Evolutionary conservation across 2,888 invertebrate genomes (phyloP), one percentile per base, ranked within the genome.

Genomic region (Drosophila anomelani): DNA sequence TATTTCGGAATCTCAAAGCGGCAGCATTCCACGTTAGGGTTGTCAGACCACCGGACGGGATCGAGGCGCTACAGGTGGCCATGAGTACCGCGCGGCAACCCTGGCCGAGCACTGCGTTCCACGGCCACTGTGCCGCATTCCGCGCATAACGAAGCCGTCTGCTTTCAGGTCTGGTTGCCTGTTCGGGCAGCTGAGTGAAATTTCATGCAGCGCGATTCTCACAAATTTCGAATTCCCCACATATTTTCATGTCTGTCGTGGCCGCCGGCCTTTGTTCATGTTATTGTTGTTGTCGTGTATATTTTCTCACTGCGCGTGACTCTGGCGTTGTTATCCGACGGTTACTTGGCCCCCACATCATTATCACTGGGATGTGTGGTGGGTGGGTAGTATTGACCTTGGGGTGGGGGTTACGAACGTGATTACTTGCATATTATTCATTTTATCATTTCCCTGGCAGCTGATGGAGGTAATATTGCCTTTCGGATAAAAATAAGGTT

Each of bases 161-260:
- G 84, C 77, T 81, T 77, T 66, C 77, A 63, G 55, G 81, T 80
- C 88, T 91, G 91, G 41, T 85, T 72, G 79, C 91, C 91, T 91
- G 89, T 81, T 91, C 86, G 77, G 81, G 81, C 81, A 81, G 83
- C 81, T 80, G 85, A 88, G 81, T 88, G 90, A 89, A 91, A 91
- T 91, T 90, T 89, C 91, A 91, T 89, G 89, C 90, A 90, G 84
- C 81, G 87, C 88, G 83, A 90, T 89, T 90, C 89, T 85, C 82
- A 89, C 79, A 90, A 83, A 88, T 90, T 91, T 91, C 77, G 79
- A 90, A 91, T 91, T 91, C 91, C 89, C 90, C 87, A 76, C 91
- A 91, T 85, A 83, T 67, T 83, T 88, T 67, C 64, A 73, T 80
- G 84, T 79, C 81, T 80, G 84, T 81, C 81, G 79, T 67, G 75